A percentile compares a stretch with the other conserved stretches of the same genome.
Evolutionary conservation across 2,113 vertebrate species (phyloP).

Genomic region (Sturnira hondurensis): DNA sequence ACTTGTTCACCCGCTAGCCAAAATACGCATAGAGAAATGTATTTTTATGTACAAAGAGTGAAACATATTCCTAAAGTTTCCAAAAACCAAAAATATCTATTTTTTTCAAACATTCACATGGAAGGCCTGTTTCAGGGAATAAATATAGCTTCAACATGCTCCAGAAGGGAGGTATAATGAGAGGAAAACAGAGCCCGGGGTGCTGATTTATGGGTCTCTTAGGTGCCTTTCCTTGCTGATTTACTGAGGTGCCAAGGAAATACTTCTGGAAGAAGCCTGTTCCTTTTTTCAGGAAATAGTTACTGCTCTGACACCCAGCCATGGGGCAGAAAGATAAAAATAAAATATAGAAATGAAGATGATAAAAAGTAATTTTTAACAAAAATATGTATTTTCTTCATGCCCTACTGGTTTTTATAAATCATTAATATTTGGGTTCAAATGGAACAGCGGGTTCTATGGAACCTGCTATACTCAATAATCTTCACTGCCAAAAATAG

Average conservation of each 20-base stretch:
- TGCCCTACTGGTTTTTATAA: background rate
- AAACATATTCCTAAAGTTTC: slow-evolving; percentile 17
- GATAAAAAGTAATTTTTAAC: slow-evolving; percentile 2
- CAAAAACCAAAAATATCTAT: background rate
- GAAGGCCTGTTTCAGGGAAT: slow-evolving; percentile 5
- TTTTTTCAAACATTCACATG: slow-evolving; percentile 32
- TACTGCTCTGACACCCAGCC: slow-evolving; percentile 44
- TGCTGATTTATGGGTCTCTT: slow-evolving; percentile 46
- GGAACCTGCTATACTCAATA: background rate
- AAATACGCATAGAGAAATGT: background rate
- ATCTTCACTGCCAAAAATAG: background rate
- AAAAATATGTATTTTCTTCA: slow-evolving; percentile 4
- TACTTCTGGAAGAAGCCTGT: slow-evolving; percentile 43
- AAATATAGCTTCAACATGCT: background rate
- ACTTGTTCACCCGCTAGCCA: background rate
- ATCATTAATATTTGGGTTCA: slow-evolving; percentile 5
- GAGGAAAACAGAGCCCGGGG: background rate
- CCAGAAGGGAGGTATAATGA: slow-evolving; percentile 12
- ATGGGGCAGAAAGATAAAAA: background rate
- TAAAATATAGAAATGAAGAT: slow-evolving; percentile 24
- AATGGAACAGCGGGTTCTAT: background rate
- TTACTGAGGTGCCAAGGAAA: slow-evolving; percentile 43
- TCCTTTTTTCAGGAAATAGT: slow-evolving; percentile 47
- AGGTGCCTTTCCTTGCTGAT: slow-evolving; percentile 28
- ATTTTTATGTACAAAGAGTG: background rate